Evolutionary conservation across 1,140 invertebrate genomes (phyloP).

Genomic region (Meloidogyne exigua): DNA sequence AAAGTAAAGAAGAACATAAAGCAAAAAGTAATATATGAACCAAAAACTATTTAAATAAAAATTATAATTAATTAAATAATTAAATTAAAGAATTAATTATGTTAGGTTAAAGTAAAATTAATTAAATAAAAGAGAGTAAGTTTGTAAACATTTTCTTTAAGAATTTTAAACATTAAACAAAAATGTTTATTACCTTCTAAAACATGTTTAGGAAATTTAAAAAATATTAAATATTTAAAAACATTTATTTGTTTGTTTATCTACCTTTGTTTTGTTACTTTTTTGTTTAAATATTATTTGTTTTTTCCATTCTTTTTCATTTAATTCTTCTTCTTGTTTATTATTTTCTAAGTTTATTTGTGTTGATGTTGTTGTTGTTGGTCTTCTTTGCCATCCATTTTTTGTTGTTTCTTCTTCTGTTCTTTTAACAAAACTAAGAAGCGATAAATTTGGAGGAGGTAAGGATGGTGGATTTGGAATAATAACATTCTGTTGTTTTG

Average conservation of each 20-base stretch:
- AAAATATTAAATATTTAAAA: no score
- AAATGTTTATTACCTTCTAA: no score
- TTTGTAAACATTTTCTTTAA: no score
- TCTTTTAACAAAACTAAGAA: neutral
- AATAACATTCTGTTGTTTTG: neutral
- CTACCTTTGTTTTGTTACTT: neutral
- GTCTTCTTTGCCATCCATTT: neutral
- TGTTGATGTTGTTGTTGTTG: neutral
- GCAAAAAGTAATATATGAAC: conserved; percentile 5
- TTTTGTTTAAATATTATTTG: conserved; percentile 2
- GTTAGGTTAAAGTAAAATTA: no score
- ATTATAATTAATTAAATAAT: no score
- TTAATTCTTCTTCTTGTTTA: neutral
- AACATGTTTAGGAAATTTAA: no score
- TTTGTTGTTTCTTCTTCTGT: neutral
- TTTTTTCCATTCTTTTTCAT: neutral
- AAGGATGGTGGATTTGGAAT: neutral
- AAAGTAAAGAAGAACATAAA: neutral
- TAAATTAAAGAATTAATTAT: no score
- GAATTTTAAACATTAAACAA: no score
- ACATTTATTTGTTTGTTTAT: no score
- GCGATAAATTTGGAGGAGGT: neutral
- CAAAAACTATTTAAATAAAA: neutral
- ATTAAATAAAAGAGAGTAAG: no score
- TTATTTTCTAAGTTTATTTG: neutral